Base-by-base conservation (phyloP, 2,888 invertebrate genomes). In the Caenorhabditis afra region DNA sequence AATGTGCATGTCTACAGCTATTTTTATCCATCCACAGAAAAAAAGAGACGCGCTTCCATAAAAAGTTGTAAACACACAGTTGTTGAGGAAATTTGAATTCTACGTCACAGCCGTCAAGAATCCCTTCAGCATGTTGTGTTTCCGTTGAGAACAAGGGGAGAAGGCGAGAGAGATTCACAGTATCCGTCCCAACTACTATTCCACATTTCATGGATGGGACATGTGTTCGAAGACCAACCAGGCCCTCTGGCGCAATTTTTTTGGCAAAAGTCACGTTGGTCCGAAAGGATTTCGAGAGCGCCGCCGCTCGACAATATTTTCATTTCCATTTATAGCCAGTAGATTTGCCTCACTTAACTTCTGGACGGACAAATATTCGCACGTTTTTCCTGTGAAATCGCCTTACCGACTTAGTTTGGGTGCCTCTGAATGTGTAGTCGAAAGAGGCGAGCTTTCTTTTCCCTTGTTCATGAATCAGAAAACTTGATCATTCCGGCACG, bases 181-280 rank as follows among this genome's bases (percentile, higher is more conserved):
- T 53, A 53, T 53, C 16, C 50, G 14, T 29, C 29, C 23, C 29
- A 29, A 29, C 29, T 29, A 29, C 29, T n/a, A n/a, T n/a, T 29
- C 23, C 12, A 49, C 5, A 23, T 23, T 3, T 7, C 2, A n/a
- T 7, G 7, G 29, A 29, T 29, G 62, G 57, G 55, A 71, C 64
- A 52, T 29, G 16, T 41, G 73, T 73, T 73, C 73, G 58, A 58
- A 41, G 64, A 73, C 58, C 47, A 73, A 73, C 23, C 39, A 35
- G 49, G 57, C 64, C 73, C 73, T 58, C 57, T 64, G 71, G 71
- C 71, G 49, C 11, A 16, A 14, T 55, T 70, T 53, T 7, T n/a
- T 14, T 5, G 18, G 12, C 14, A 18, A 50, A 50, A 65, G 55
- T 66, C 50, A 58, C 67, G 41, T 57, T 67, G 49, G 29, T 47